These are phyloP conservation scores for Popillia japonica DNA, from an alignment of 1,140 invertebrate species.

Conservation along the genomic window DNA sequence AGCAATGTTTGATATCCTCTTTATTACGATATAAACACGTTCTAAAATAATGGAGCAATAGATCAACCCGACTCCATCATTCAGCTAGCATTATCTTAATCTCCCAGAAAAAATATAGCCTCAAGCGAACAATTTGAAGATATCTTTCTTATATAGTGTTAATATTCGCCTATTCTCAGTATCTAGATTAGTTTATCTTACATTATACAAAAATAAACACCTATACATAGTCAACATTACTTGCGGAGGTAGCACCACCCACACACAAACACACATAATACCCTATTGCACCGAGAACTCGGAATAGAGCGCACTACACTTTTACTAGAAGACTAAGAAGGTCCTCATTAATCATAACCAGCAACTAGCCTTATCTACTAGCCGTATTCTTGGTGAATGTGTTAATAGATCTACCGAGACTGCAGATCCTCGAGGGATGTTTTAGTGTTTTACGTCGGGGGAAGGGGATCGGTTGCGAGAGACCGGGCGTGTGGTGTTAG, in stretches of 20 bases:
- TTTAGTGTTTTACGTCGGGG: not conserved
- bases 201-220: constrained; percentile 29
- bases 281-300: not conserved
- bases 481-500: not conserved
- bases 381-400: constrained; percentile 49
- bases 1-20: not conserved
- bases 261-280: not conserved
- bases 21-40: not conserved
- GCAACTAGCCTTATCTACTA: constrained; percentile 49
- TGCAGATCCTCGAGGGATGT: constrained; percentile 49
- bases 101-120: constrained; percentile 7
- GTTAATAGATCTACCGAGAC: constrained; percentile 54
- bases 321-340: too few relatives aligned
- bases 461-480: constrained; percentile 43
- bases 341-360: constrained; percentile 49
- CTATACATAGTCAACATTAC: not conserved
- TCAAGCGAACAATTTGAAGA: not conserved
- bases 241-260: not conserved
- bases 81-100: constrained; percentile 26
- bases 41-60: constrained; percentile 23
- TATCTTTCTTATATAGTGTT: constrained; percentile 16
- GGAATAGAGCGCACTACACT: not conserved
- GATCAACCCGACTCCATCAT: constrained; percentile 5
- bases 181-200: not conserved
- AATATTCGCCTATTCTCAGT: not conserved